phyloP scores from a whole-genome alignment of 2,797 vertebrate species.

The Meriones psammophilus region DNA sequence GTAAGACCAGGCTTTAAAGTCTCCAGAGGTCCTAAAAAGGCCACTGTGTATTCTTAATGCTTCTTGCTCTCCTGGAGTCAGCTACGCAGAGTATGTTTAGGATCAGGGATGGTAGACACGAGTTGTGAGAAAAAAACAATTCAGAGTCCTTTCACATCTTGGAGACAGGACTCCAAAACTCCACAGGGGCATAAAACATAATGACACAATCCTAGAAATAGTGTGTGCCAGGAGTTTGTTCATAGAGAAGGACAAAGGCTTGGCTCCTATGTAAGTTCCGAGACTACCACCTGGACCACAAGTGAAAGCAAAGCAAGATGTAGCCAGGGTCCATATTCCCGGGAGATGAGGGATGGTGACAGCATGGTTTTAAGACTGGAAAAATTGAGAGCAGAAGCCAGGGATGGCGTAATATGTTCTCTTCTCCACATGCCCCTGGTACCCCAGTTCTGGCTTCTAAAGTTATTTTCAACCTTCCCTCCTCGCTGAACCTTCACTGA shows the following conservation, averaged over 20 bases:
- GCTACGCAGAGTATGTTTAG: neutral
- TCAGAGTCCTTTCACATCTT: neutral
- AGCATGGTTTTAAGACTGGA: neutral
- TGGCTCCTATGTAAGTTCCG: neutral
- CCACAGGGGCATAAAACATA: neutral
- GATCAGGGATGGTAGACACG: neutral
- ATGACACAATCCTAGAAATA: neutral
- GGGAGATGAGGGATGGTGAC: too few relatives aligned
- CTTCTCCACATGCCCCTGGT: neutral
- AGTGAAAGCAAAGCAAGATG: neutral
- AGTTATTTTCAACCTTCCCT: neutral
- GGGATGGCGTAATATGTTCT: rapidly evolving
- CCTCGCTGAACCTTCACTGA: neutral
- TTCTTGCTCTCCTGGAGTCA: neutral
- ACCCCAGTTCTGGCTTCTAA: neutral
- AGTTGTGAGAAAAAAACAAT: neutral
- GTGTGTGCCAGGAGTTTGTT: neutral
- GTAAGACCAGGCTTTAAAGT: neutral
- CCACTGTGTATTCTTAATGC: neutral
- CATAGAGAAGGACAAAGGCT: neutral
- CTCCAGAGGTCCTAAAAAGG: neutral
- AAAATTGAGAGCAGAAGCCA: neutral
- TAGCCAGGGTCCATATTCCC: too few relatives aligned
- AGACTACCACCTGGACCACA: neutral
- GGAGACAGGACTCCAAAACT: neutral